A percentile compares a stretch with the other conserved stretches of the same genome.
phyloP scores from a whole-genome alignment of 37 sponge, comb jelly and placozoan species.

The Ephydatia muelleri region DNA sequence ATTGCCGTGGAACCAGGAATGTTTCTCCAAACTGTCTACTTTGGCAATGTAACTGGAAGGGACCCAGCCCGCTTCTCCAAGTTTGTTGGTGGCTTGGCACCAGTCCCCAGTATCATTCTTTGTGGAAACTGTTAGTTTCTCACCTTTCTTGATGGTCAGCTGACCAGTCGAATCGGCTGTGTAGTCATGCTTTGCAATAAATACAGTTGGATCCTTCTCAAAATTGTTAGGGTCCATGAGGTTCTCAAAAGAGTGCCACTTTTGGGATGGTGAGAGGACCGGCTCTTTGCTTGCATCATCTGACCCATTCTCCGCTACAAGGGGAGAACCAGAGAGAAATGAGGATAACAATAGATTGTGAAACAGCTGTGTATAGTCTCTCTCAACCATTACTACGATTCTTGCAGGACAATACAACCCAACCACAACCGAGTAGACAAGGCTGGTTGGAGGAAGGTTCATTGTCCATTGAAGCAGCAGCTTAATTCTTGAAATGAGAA shows the following conservation, averaged over 20 bases:
- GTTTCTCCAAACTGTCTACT: conserved; percentile 90
- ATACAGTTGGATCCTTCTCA: conserved; percentile 63
- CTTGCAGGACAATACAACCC: neutral
- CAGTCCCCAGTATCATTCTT: conserved; percentile 79
- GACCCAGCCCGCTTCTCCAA: conserved; percentile 88
- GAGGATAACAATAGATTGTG: neutral
- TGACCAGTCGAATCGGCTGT: conserved; percentile 69
- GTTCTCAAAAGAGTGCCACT: conserved; percentile 70
- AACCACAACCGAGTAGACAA: neutral
- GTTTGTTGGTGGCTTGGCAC: conserved; percentile 67
- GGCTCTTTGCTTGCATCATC: neutral
- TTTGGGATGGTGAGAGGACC: conserved; percentile 2
- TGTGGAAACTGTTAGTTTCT: conserved; percentile 68
- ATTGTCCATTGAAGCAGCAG: too few relatives aligned
- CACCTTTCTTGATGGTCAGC: conserved; percentile 76
- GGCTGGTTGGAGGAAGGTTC: too few relatives aligned
- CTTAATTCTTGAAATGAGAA: too few relatives aligned
- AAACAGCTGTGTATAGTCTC: neutral
- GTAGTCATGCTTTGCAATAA: conserved; percentile 76
- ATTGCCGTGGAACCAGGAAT: conserved; percentile 94
- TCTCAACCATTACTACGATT: neutral
- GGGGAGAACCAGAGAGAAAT: neutral
- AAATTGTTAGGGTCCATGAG: conserved; percentile 24
- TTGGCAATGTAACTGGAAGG: conserved; percentile 91
- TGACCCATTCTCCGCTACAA: neutral